Evolutionary conservation across 2,888 invertebrate genomes (phyloP).

Genomic region (Aporophyla nigra): DNA sequence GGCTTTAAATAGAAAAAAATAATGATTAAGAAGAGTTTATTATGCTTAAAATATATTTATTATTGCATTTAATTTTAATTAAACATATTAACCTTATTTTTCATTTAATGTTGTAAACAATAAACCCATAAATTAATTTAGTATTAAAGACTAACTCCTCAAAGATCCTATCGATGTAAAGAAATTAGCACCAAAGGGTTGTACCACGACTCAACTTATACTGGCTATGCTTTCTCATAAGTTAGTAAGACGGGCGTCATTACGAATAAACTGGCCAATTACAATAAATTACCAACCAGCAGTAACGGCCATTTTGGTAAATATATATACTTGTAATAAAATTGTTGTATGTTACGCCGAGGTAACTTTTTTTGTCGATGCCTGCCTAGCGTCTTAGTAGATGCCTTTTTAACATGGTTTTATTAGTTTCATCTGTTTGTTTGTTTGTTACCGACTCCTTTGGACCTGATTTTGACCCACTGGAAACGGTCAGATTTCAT

Average conservation of each 20-base stretch:
- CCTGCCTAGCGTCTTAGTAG: neutral
- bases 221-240: slow-evolving; percentile 68
- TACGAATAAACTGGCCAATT: slow-evolving; percentile 85
- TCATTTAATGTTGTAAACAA: neutral
- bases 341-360: slow-evolving; percentile 19
- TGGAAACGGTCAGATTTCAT: no score
- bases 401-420: neutral
- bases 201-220: slow-evolving; percentile 58
- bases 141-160: no score
- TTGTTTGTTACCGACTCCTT: no score
- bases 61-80: no score
- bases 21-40: no score
- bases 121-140: neutral
- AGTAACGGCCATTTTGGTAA: slow-evolving; percentile 86
- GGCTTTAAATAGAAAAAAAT: no score
- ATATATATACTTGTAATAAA: slow-evolving; percentile 62
- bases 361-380: slow-evolving; percentile 26
- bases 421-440: neutral
- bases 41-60: no score
- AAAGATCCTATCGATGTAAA: neutral
- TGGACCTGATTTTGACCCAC: no score
- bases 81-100: no score
- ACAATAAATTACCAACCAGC: slow-evolving; percentile 85
- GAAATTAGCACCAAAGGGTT: slow-evolving; percentile 51
- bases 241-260: slow-evolving; percentile 75